phyloP scores from a whole-genome alignment of 2,113 vertebrate genomes.

The Acrocephalus arundinaceus region DNA sequence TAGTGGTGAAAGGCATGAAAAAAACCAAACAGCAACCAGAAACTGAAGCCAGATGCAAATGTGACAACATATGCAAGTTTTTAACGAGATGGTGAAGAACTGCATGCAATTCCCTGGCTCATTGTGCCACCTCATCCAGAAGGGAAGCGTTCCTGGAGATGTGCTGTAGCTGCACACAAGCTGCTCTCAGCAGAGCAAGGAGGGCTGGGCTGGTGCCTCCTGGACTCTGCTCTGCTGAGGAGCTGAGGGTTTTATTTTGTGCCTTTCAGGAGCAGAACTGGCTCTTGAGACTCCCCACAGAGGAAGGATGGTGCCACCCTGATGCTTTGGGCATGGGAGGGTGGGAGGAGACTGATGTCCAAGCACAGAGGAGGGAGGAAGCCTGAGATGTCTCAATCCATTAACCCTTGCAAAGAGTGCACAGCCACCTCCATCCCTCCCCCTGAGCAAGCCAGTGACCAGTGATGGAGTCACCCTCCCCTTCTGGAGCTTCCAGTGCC shows the following conservation, averaged over 20 bases:
- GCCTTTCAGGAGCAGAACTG: not conserved
- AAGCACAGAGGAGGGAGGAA: not conserved
- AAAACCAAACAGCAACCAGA: not conserved
- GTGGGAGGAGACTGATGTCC: not conserved
- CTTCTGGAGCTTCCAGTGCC: not conserved
- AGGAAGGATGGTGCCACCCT: not conserved
- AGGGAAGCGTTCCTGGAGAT: fast-evolving
- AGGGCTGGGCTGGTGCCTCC: not conserved
- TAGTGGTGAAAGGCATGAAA: not conserved
- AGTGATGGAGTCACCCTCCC: not conserved
- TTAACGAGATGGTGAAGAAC: not conserved
- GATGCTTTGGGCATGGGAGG: not conserved
- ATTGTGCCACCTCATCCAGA: not conserved
- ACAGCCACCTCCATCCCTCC: not conserved
- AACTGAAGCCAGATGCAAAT: not conserved
- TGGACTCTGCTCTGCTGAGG: not conserved
- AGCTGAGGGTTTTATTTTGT: not conserved
- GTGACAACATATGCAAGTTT: not conserved
- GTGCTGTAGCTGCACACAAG: not conserved
- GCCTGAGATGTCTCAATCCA: not conserved
- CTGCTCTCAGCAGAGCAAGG: not conserved
- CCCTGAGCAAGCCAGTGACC: not conserved
- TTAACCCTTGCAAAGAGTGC: not conserved
- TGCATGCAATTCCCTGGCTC: not conserved
- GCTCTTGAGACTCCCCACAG: not conserved